phyloP scores from a whole-genome alignment of 2,113 vertebrate species.

The Cyanistes caeruleus region DNA sequence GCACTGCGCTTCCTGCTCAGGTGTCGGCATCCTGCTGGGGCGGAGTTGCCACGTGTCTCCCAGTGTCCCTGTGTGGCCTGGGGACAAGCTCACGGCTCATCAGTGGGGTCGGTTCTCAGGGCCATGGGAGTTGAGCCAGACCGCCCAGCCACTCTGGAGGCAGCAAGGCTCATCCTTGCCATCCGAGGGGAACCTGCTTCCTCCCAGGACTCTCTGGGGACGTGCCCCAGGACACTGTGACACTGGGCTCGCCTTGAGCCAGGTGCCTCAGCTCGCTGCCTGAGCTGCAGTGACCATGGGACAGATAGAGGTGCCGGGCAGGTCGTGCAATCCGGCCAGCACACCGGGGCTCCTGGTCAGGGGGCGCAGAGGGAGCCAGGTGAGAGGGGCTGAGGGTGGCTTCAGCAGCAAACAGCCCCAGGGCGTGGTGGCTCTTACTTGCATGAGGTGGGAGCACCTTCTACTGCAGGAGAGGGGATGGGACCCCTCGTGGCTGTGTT shows the following conservation, averaged over 20 bases:
- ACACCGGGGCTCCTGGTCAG: accelerated
- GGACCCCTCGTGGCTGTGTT: not conserved
- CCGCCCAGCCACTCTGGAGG: accelerated
- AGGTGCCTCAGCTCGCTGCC: accelerated
- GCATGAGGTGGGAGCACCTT: not conserved
- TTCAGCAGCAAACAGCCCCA: not conserved
- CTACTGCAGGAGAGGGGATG: not conserved
- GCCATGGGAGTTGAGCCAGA: accelerated
- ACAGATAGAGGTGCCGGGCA: not conserved
- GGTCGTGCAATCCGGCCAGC: accelerated
- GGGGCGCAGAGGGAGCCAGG: not conserved
- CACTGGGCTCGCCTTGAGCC: accelerated
- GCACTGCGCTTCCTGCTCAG: not conserved
- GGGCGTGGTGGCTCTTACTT: not conserved
- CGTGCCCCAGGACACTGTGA: not conserved
- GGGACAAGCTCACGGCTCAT: accelerated
- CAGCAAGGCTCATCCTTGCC: accelerated
- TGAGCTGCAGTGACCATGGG: not conserved
- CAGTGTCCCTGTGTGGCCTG: not conserved
- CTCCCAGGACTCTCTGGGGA: not conserved
- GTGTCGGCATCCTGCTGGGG: constrained; percentile 5
- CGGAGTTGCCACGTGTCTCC: constrained; percentile 46
- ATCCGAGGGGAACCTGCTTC: accelerated
- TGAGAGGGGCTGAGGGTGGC: not conserved
- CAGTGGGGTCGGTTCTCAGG: accelerated